Conservation (phyloP, 2,888 invertebrate species). For the Mesorhabditis spiculigera region DNA sequence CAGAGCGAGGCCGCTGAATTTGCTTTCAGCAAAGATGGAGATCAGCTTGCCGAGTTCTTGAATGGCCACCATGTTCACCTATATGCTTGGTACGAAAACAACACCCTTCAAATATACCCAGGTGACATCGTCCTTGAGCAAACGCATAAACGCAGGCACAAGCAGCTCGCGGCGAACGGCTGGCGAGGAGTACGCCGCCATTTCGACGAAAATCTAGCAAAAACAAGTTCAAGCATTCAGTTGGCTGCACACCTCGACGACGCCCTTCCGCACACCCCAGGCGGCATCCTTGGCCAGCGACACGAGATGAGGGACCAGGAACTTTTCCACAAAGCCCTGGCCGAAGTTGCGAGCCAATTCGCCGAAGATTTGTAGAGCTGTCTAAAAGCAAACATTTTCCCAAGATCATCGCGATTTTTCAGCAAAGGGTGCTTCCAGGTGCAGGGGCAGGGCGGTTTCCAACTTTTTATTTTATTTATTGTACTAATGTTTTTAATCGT, state of each 20-base stretch:
- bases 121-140: not conserved
- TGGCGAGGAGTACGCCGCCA: not conserved
- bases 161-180: not conserved
- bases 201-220: not conserved
- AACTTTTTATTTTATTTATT: no score
- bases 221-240: not conserved
- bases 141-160: not conserved
- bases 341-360: slow-evolving; percentile 73
- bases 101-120: not conserved
- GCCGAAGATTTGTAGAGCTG: slow-evolving; percentile 73
- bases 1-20: slow-evolving; percentile 65
- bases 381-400: slow-evolving; percentile 46
- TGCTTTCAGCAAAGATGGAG: slow-evolving; percentile 74
- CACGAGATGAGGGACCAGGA: slow-evolving; percentile 72
- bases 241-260: slow-evolving; percentile 67
- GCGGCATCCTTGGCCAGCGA: slow-evolving; percentile 71
- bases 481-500: no score
- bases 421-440: no score
- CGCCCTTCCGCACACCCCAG: slow-evolving; percentile 75
- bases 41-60: slow-evolving; percentile 77
- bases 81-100: slow-evolving; percentile 11
- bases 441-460: no score
- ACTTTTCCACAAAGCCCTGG: slow-evolving; percentile 67
- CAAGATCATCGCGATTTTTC: no score
- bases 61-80: slow-evolving; percentile 73